Base-by-base conservation (phyloP, 2,888 invertebrate genomes). In the Lutraria lutraria region DNA sequence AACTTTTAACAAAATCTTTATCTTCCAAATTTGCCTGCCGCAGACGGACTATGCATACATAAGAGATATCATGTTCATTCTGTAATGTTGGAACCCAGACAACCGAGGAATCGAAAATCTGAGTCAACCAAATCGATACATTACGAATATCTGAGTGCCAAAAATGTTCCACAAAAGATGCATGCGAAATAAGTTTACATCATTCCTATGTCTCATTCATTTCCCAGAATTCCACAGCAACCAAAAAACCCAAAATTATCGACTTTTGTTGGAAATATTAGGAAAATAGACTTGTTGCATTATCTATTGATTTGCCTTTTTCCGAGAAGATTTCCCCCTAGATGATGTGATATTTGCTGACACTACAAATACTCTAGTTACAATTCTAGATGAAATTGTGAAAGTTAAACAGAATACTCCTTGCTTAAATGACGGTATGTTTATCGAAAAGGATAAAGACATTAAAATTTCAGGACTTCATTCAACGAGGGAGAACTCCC, bases 271-370 rank as follows among this genome's bases (percentile, higher is more conserved):
- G 76, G 31, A 43, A 76, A 76, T 76, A 76, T 76, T 34, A 31
- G 29, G 76, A 16, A 34, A 68, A 68, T n/a, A 12, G 63, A 6
- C 25, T 16, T 76, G 12, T 25, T 72, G 31, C 31, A 34, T 34
- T 76, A 16, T 76, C 13, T 76, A 76, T 76, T 76, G 76, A 76
- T 76, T 76, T 16, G 34, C 29, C 19, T 16, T 31, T n/a, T 31
- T 76, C 34, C 15, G 31, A 34, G 76, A 76, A 25, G 25, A 0
- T 68, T 68, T 68, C 63, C 12, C 63, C 63, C 12, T 25, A 68
- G 63, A 68, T 8, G 25, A 25, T 68, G 63, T 25, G 63, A 68
- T 68, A 68, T 68, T 68, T 68, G 63, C 63, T 68, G 63, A 68
- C 63, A 12, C 25, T 21, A n/a, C 63, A 25, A 68, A 15, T 68